A percentile compares a stretch with the other conserved stretches of the same genome.
Evolutionary conservation across 1,140 invertebrate species (phyloP).

Genomic region (Drosophila yakuba): DNA sequence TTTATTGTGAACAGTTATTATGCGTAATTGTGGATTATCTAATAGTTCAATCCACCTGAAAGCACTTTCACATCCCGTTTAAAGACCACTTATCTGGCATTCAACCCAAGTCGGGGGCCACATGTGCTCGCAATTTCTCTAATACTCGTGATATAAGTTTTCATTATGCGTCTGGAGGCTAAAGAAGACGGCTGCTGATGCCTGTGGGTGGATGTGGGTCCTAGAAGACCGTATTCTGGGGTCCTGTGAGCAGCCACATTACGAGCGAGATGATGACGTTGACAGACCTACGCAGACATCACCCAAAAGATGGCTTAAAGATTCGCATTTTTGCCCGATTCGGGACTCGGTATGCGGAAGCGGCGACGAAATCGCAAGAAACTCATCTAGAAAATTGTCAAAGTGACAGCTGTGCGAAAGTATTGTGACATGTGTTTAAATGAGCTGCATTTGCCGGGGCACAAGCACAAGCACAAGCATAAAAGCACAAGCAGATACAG

Average conservation of each 20-base stretch:
- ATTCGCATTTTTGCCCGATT: constrained; percentile 45
- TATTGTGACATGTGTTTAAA: constrained; percentile 83
- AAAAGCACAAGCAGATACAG: too few relatives aligned
- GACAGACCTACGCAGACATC: constrained; percentile 72
- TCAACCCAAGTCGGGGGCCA: constrained; percentile 34
- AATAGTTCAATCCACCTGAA: constrained; percentile 15
- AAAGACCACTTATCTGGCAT: constrained; percentile 23
- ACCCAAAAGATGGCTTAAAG: constrained; percentile 51
- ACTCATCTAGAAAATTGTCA: constrained; percentile 83
- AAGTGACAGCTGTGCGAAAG: constrained; percentile 81
- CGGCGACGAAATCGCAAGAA: constrained; percentile 58
- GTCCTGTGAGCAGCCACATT: constrained; percentile 30
- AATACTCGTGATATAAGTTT: constrained; percentile 76
- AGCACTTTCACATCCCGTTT: not conserved
- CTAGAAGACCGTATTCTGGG: not conserved
- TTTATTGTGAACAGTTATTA: too few relatives aligned
- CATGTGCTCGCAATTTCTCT: constrained; percentile 70
- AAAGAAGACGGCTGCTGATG: constrained; percentile 33
- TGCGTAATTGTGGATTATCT: not conserved
- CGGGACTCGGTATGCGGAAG: constrained; percentile 9
- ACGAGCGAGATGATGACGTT: constrained; percentile 73
- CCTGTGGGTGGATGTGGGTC: constrained; percentile 1
- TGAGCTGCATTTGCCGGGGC: constrained; percentile 67
- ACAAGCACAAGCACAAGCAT: not conserved
- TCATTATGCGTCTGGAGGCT: constrained; percentile 63